Evolutionary conservation across 1,140 invertebrate species (phyloP), one percentile per base, ranked within the genome.

Genomic region (Bombus difficillimus): DNA sequence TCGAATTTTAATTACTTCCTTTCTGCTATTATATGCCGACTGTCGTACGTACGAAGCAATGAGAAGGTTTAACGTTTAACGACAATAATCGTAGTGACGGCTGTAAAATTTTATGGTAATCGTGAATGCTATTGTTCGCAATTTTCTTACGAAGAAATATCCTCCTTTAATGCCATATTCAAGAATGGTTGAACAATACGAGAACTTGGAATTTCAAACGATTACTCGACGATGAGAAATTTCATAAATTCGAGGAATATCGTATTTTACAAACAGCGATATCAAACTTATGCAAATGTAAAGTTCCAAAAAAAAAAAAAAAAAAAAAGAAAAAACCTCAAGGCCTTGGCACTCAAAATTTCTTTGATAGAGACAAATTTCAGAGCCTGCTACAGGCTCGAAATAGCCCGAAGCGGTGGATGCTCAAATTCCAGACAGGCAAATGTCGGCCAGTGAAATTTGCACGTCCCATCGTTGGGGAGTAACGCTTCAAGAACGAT

Each of bases 401-500:
- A 75, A 75, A 75, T 57, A 75, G 73, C 73, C 32, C 13, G 12
- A 13, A 53, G n/a, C 10, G 13, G 41, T 34, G 28, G 37, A 72
- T 28, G 37, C 13, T 75, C n/a, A 41, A 76, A 76, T 76, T 57
- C 47, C 47, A 77, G 57, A 39, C 34, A 62, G 37, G 34, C 75
- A 12, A 77, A 77, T 77, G 75, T 77, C n/a, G 43, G 37, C 37
- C 69, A 73, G 72, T 37, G 39, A 64, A 82, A 64, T 75, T 47
- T 73, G 71, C 71, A n/a, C 81, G 41, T 64, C 57, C n/a, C 32
- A 25, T 3, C 43, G 10, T 15, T 15, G 37, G 53, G 75, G 75
- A 69, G 53, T 71, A 72, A 69, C 75, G 43, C 68, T 80, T 80
- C 15, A 79, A 32, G 83, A 80, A 73, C 57, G 69, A 73, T 81